Evolutionary conservation across 1,140 invertebrate genomes (phyloP).

Genomic region (Colletes gigas): DNA sequence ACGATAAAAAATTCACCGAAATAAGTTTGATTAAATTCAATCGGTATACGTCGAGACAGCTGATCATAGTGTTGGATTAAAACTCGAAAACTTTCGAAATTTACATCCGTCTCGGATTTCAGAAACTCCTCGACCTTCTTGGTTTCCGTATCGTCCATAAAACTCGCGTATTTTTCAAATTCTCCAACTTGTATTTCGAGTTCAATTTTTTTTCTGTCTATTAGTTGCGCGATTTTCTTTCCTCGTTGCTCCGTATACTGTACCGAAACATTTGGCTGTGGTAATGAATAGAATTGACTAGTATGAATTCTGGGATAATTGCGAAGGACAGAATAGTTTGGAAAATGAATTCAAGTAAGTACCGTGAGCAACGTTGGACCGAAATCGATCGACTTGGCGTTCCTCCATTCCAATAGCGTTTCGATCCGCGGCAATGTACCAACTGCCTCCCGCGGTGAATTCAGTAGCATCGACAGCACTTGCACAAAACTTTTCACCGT

Average conservation of each 20-base stretch:
- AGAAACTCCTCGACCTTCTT: conserved; percentile 87
- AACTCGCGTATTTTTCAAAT: conserved; percentile 90
- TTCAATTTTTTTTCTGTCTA: conserved; percentile 87
- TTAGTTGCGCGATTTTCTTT: conserved; percentile 82
- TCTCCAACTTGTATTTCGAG: conserved; percentile 87
- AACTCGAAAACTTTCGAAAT: conserved; percentile 86
- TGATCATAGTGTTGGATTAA: conserved; percentile 86
- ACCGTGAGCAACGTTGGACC: conserved; percentile 17
- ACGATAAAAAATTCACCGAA: conserved; percentile 93
- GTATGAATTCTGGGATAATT: too few species aligned
- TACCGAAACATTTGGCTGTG: conserved; percentile 84
- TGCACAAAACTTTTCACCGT: conserved; percentile 88
- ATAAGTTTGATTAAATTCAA: conserved; percentile 85
- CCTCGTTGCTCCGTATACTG: conserved; percentile 84
- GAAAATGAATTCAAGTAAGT: background rate
- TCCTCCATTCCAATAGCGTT: background rate
- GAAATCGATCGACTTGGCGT: too few species aligned
- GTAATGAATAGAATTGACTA: background rate
- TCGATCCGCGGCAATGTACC: conserved; percentile 80
- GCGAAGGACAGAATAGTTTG: background rate
- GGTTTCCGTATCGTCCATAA: conserved; percentile 89
- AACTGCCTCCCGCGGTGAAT: conserved; percentile 86
- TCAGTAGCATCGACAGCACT: conserved; percentile 86
- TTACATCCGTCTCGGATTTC: conserved; percentile 81
- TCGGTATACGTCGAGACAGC: conserved; percentile 84